Evolutionary conservation across 2,797 vertebrate species (phyloP).

Genomic region (Siniperca obscura): DNA sequence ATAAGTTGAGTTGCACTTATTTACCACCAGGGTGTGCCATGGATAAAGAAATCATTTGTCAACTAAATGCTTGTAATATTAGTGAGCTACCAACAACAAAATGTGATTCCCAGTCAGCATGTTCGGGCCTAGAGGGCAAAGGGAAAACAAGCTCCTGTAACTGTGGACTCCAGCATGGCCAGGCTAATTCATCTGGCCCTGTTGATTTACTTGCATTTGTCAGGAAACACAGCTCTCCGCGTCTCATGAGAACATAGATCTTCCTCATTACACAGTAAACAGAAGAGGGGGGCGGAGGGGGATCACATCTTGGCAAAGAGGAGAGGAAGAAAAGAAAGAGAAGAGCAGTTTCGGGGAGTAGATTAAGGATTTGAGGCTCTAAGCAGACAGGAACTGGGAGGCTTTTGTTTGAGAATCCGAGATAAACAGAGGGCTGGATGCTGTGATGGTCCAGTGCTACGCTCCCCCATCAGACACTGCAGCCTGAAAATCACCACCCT

Average conservation of each 20-base stretch:
- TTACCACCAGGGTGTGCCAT: constrained; percentile 53
- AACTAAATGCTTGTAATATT: neutral
- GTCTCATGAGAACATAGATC: constrained; percentile 23
- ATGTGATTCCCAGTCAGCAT: constrained; percentile 17
- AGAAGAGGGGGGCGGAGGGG: neutral
- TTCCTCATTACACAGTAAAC: constrained; percentile 10
- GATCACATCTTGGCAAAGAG: constrained; percentile 26
- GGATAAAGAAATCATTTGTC: constrained; percentile 40
- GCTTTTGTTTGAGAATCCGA: constrained; percentile 60
- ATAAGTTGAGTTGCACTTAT: neutral
- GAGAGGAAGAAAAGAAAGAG: neutral
- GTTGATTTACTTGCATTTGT: constrained; percentile 22
- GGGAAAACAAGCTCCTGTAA: constrained; percentile 31
- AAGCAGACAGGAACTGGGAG: constrained; percentile 61
- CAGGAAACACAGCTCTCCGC: constrained; percentile 16
- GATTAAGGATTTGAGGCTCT: constrained; percentile 49
- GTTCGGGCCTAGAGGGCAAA: constrained; percentile 13
- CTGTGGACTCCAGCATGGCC: constrained; percentile 17
- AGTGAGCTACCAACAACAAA: neutral
- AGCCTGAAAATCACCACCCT: constrained; percentile 41
- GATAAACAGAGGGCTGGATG: constrained; percentile 70
- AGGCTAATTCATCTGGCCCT: constrained; percentile 20
- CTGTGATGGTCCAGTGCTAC: constrained; percentile 72
- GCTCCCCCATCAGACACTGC: constrained; percentile 44
- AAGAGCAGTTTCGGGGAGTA: constrained; percentile 29